Evolutionary conservation across 2,888 invertebrate genomes (phyloP), one percentile per base, ranked within the genome.

Genomic region (Andrena bicolor): DNA sequence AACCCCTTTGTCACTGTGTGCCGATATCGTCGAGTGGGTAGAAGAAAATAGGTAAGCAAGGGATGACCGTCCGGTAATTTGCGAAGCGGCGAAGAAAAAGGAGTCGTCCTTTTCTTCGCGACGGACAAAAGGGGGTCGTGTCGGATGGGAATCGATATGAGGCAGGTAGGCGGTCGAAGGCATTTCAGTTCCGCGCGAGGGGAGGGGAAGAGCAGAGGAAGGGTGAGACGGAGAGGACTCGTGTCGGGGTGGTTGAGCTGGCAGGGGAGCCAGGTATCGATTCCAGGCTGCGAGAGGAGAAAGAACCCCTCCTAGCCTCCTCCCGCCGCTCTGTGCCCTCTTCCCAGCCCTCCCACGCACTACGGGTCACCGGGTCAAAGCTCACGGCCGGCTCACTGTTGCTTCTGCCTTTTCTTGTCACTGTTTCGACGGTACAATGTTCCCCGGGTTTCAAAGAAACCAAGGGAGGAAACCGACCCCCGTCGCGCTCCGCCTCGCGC

Each of bases 331-430:
- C 79, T 72, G 61, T 79, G 72, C 80, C 72, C 82, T 75, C 86
- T 78, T 80, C 80, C 61, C 84, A 71, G 76, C 82, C 87, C 56
- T 23, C 56, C 56, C 90, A 88, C 89, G 90, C 89, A 90, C 91
- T 90, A 85, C 92, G 87, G 93, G 93, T 93, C 92, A 93, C 92
- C 92, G 91, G 92, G 93, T 93, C 92, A 93, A 92, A 93, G 92
- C 92, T 93, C 92, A 92, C 92, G 92, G 93, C 91, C 92, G 92
- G 88, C 92, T 91, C 91, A 91, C 91, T 91, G 91, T 92, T 92
- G 91, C 91, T 90, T 90, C 89, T 80, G 64, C 64, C 82, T 72
- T 81, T 81, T 71, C 82, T 80, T 75, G 64, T 60, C 81, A 51
- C 65, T 61, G 64, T 80, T 80, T 80, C 72, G 48, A 79, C 20